Base-by-base conservation (phyloP, 2,888 invertebrate genomes). In the Zaprionus lineosus region DNA sequence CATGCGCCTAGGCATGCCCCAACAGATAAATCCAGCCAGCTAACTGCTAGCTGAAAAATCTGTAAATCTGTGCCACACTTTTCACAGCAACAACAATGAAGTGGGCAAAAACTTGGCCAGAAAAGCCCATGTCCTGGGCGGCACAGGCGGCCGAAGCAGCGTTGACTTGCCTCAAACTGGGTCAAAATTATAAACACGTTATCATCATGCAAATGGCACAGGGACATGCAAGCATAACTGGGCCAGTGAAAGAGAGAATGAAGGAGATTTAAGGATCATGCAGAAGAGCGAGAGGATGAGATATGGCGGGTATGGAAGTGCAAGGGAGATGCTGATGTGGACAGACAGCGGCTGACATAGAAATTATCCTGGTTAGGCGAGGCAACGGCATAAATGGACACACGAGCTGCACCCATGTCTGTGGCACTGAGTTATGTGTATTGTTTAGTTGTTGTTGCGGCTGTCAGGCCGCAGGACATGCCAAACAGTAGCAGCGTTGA, bases 181-280 rank as follows among this genome's bases (percentile, higher is more conserved):
- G 79, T 81, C 79, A 81, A 82, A 81, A 82, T 81, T 81, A 81
- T 81, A 81, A 84, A 72, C 84, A 81, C 84, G 79, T 81, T 84
- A 82, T 84, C 76, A 68, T 76, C 84, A 84, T 78, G 79, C 78
- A 79, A 84, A 84, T 84, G 74, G 84, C 82, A 71, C 78, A 74
- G 74, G 68, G 73, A 68, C 74, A 64, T 53, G 74, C 56, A 15
- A 31, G 15, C 37, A 15, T 48, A 57, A 65, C 24, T 58, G 43
- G 47, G 52, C 48, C 65, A 65, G 33, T 3, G 18, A 44, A 33
- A 40, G 46, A 28, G 26, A 48, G 33, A 26, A 37, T 11, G 19
- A 29, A 8, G 11, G 9, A 8, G 28, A n/a, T n/a, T n/a, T n/a
- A n/a, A n/a, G n/a, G n/a, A n/a, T n/a, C n/a, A n/a, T n/a, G n/a